Base-by-base conservation (phyloP, 2,888 invertebrate species). In the Polia nebulosa region DNA sequence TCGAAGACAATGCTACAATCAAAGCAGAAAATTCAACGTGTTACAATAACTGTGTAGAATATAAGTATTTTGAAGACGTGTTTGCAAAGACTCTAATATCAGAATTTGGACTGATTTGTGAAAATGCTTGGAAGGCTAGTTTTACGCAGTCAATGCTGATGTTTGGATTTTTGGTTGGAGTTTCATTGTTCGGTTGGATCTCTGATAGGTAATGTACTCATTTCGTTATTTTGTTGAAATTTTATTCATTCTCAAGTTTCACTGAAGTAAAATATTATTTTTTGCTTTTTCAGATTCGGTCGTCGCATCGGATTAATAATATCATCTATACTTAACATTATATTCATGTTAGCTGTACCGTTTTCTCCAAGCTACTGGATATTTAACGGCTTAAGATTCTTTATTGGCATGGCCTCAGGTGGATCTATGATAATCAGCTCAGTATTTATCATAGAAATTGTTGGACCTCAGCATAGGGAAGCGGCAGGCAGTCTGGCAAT, bases 331-430 rank as follows among this genome's bases (percentile, higher is more conserved):
- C 88, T 97, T 27, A 97, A 98, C 89, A 92, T 97, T 7, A 83
- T 96, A 15, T 95, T 97, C 15, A 98, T 98, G 76, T 91, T 97
- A 29, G 93, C 94, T 0, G 96, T 97, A n/a, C 96, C 97, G 0
- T 93, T 97, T 57, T 96, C 97, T 1, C 97, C 97, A 6, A 96
- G 96, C 71, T 93, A 88, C 60, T 92, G 91, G 90, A 80, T 84
- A 6, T 97, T 97, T 81, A 95, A 97, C 39, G 49, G 96, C 0
- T 90, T 97, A 59, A 82, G 98, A 76, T 97, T 98, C 83, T 86
- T 97, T 8, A 96, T 96, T 29, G 98, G 97, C 0, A 89, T 97
- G 56, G 97, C 97, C 9, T 97, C 97, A 1, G 98, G 97, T 52
- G 98, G 98, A 17, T 97, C 97, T 0, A 97, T 98, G 96, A 96